Evolutionary conservation across 2,888 invertebrate genomes (phyloP), one percentile per base, ranked within the genome.

Genomic region (Chrysina gloriosa): DNA sequence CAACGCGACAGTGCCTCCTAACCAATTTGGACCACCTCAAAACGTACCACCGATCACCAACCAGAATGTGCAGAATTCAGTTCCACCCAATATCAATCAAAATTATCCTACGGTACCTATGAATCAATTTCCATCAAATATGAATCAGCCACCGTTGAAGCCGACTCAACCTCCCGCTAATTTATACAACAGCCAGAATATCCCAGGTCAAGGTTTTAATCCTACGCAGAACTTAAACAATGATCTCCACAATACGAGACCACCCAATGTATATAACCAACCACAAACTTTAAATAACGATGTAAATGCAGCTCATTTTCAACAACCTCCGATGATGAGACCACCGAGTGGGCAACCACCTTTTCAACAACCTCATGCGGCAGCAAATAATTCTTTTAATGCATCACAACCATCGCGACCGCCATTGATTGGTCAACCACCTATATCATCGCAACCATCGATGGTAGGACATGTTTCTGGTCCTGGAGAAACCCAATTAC

Each of bases 281-380:
- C 81, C 84, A 81, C 81, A 83, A 71, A 79, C 78, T 61, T 82
- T 85, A 82, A 82, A 78, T 71, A 64, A 84, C 29, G 74, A 78
- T 70, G 81, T 81, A 7, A 52, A 34, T 29, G 19, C 16, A 14
- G 36, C 34, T 31, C 34, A 50, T 21, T 11, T 36, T 21, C 7
- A n/a, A 4, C 31, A 29, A 19, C 42, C 36, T n/a, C 36, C 64
- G 27, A 31, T 23, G 9, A 25, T 9, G 11, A 9, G 11, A 5
- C 16, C 31, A 1, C 7, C 6, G 11, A 21, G 42, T 47, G 48
- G 56, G 16, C 67, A 54, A 48, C 48, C 23, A 31, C 29, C 52
- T 1, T 34, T 34, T 45, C 48, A 56, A 45, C 56, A 39, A 2
- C 52, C 61, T 48, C 9, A 36, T 16, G 6, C 21, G 7, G 3